Percentiles rank a stretch among this genome's conserved stretches.
Conservation (phyloP, 2,888 invertebrate genomes). For the Cephus spinipes region DNA sequence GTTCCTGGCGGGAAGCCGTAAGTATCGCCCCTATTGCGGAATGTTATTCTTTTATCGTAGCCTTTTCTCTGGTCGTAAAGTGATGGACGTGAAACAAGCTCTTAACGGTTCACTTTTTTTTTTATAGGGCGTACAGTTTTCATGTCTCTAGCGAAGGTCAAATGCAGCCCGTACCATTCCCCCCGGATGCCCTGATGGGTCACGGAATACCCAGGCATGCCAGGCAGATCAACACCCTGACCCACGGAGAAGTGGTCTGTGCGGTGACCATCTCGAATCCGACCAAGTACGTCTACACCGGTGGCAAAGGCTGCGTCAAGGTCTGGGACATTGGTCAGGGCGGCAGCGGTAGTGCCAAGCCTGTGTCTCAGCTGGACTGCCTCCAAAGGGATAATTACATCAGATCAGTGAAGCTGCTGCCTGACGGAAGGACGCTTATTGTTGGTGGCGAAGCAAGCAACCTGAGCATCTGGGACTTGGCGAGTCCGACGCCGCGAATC, state of each 20-base stretch:
- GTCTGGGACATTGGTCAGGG: slow-evolving; percentile 97
- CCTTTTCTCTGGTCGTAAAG: neutral
- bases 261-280: slow-evolving; percentile 96
- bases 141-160: slow-evolving; percentile 91
- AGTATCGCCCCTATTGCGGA: slow-evolving; percentile 66
- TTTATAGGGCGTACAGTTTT: slow-evolving; percentile 91
- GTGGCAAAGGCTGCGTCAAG: slow-evolving; percentile 97
- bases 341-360: slow-evolving; percentile 82
- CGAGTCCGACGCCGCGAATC: slow-evolving; percentile 89
- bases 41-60: neutral
- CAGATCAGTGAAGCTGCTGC: slow-evolving; percentile 91
- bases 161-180: slow-evolving; percentile 94
- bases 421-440: slow-evolving; percentile 92
- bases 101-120: slow-evolving; percentile 25
- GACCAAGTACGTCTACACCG: slow-evolving; percentile 94
- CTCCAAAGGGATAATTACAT: slow-evolving; percentile 97
- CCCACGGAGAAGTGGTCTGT: slow-evolving; percentile 97
- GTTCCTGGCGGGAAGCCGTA: slow-evolving; percentile 89
- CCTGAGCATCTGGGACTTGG: slow-evolving; percentile 95
- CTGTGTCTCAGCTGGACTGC: slow-evolving; percentile 93
- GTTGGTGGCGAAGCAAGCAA: slow-evolving; percentile 97
- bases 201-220: slow-evolving; percentile 95
- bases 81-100: neutral
- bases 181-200: slow-evolving; percentile 91
- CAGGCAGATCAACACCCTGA: slow-evolving; percentile 90